Conservation (phyloP, 1,140 invertebrate species). For the Caenorhabditis latens region DNA sequence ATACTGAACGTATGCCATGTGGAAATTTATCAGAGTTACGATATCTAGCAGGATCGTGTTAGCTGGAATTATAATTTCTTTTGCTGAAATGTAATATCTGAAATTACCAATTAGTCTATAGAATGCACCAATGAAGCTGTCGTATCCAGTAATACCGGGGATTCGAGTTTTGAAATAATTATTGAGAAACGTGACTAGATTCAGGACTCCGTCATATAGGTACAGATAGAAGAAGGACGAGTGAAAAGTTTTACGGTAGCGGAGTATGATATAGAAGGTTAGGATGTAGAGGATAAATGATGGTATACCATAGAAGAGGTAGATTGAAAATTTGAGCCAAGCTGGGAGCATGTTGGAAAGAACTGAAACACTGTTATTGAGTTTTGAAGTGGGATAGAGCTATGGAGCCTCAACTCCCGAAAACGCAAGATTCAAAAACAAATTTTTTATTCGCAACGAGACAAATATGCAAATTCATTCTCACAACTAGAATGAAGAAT, state of each 20-base stretch:
- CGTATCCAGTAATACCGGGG: not conserved
- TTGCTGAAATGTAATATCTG: not conserved
- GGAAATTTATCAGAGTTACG: not conserved
- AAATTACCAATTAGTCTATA: not conserved
- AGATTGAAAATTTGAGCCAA: not conserved
- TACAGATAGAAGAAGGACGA: not conserved
- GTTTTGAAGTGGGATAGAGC: too few relatives aligned
- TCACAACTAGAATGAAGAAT: too few relatives aligned
- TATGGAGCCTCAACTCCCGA: too few relatives aligned
- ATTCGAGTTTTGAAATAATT: not conserved
- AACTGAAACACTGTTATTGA: not conserved
- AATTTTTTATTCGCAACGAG: too few relatives aligned
- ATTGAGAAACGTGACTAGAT: not conserved
- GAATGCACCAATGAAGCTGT: not conserved
- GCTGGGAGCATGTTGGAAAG: not conserved
- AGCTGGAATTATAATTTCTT: not conserved
- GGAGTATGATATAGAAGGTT: not conserved
- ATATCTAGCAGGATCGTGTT: not conserved
- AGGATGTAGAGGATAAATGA: not conserved
- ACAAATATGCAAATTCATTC: too few relatives aligned
- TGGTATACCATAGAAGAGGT: not conserved
- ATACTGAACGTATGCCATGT: constrained; percentile 35
- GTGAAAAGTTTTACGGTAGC: not conserved
- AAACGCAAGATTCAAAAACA: too few relatives aligned
- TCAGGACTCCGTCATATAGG: not conserved